Percentiles rank a stretch among this genome's conserved stretches.
Evolutionary conservation across 2,888 invertebrate genomes (phyloP).

Genomic region (Coleophora deauratella): DNA sequence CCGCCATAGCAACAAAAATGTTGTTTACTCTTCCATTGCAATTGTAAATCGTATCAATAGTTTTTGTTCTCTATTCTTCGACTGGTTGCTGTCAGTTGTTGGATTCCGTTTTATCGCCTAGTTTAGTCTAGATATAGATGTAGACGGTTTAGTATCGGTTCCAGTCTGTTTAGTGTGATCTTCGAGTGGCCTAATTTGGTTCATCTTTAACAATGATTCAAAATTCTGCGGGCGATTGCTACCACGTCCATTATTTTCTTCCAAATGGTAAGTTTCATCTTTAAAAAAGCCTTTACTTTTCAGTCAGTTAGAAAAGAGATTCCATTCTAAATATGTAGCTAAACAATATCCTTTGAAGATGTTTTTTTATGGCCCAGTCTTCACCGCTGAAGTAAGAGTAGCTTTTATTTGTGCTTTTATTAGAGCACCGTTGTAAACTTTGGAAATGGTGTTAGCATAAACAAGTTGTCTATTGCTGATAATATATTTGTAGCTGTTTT

Average conservation of each 20-base stretch:
- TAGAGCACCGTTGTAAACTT: too few species aligned
- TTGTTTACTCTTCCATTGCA: conserved; percentile 22
- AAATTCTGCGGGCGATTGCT: conserved; percentile 29
- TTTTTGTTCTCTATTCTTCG: conserved; percentile 2
- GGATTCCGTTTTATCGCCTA: conserved; percentile 11
- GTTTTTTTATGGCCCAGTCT: too few species aligned
- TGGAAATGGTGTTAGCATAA: too few species aligned
- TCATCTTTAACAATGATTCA: conserved; percentile 30
- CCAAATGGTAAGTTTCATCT: not conserved
- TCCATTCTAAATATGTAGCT: too few species aligned
- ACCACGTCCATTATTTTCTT: conserved; percentile 15
- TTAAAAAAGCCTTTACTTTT: too few species aligned
- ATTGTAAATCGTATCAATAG: conserved; percentile 16
- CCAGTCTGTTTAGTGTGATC: conserved; percentile 58
- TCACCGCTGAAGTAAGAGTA: too few species aligned
- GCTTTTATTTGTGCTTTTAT: too few species aligned
- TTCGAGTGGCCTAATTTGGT: conserved; percentile 38
- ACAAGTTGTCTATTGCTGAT: too few species aligned
- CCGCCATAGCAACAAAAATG: conserved; percentile 14
- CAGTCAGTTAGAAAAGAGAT: too few species aligned
- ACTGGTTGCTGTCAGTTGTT: not conserved
- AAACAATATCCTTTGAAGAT: too few species aligned
- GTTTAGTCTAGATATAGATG: conserved; percentile 4
- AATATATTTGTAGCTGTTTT: too few species aligned
- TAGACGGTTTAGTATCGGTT: conserved; percentile 40